Conservation (phyloP, 2,888 invertebrate species). For the Eilema caniola region DNA sequence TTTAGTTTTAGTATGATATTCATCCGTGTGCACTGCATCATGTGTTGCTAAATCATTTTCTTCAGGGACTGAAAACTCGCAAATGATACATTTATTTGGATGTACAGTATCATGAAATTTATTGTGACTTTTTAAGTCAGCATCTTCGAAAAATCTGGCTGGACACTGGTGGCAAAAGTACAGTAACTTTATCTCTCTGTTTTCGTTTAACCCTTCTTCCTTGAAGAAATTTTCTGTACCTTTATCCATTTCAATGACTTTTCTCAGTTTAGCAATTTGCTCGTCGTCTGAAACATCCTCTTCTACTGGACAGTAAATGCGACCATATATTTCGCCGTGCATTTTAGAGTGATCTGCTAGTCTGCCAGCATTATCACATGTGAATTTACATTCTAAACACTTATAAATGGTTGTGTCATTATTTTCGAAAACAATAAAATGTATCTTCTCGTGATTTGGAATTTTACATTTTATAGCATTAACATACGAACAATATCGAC, state of each 20-base stretch:
- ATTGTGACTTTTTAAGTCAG: slow-evolving; percentile 91
- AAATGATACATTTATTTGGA: slow-evolving; percentile 90
- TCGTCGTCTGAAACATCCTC: slow-evolving; percentile 89
- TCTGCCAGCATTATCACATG: slow-evolving; percentile 90
- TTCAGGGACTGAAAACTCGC: slow-evolving; percentile 92
- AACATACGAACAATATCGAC: slow-evolving; percentile 94
- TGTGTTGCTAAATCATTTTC: slow-evolving; percentile 90
- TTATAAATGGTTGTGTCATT: slow-evolving; percentile 86
- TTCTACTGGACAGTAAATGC: slow-evolving; percentile 91
- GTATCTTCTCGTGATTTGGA: slow-evolving; percentile 94
- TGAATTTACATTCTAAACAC: slow-evolving; percentile 93
- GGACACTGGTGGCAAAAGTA: slow-evolving; percentile 94
- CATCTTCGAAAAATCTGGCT: slow-evolving; percentile 92
- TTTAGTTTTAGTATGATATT: slow-evolving; percentile 92
- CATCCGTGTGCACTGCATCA: slow-evolving; percentile 90
- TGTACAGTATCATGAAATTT: slow-evolving; percentile 89
- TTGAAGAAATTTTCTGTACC: slow-evolving; percentile 61
- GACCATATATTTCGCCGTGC: slow-evolving; percentile 90
- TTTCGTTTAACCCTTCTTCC: slow-evolving; percentile 63
- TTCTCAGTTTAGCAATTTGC: slow-evolving; percentile 84
- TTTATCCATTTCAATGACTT: slow-evolving; percentile 77
- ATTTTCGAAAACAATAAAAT: slow-evolving; percentile 84
- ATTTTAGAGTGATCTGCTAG: slow-evolving; percentile 92
- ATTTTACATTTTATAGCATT: slow-evolving; percentile 93
- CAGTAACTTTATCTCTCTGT: slow-evolving; percentile 79